Conservation (phyloP, 92 coral and sea anemone species). For the Palythoa heliodiscus region DNA sequence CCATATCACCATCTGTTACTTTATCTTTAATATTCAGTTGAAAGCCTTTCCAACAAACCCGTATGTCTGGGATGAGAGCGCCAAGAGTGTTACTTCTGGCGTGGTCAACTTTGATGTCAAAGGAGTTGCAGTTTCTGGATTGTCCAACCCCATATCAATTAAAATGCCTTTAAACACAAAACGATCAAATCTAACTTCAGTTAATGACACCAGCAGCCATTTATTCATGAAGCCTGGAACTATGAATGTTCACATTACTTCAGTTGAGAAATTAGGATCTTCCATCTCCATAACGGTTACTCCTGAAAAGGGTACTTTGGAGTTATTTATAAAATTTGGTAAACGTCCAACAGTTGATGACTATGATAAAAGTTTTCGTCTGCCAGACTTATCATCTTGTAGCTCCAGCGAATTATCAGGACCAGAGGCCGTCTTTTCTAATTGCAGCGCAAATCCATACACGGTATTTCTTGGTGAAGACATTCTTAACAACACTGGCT, state of each 20-base stretch:
- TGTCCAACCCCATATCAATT: constrained; percentile 18
- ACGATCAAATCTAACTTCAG: not conserved
- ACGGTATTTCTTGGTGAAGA: constrained; percentile 6
- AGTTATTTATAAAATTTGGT: not conserved
- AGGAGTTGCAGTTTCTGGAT: not conserved
- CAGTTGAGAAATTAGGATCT: not conserved
- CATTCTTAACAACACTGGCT: not conserved
- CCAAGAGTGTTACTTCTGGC: constrained; percentile 13
- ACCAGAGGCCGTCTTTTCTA: not conserved
- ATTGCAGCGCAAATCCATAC: constrained; percentile 15
- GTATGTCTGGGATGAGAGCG: constrained; percentile 30
- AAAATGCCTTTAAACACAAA: not conserved
- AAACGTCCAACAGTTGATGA: constrained; percentile 17
- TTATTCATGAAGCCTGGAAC: constrained; percentile 1
- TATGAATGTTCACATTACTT: not conserved
- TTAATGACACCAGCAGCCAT: not conserved
- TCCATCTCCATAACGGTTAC: not conserved
- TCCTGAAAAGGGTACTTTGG: not conserved
- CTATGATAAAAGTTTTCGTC: not conserved
- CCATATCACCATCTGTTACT: not conserved
- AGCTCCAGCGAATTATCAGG: not conserved
- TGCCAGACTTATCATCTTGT: constrained; percentile 36
- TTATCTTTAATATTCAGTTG: not conserved
- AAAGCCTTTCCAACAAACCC: constrained; percentile 16
- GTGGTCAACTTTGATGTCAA: constrained; percentile 11